Percentiles rank a stretch among this genome's conserved stretches.
Evolutionary conservation across 2,113 vertebrate species (phyloP).

Genomic region (Poeciliopsis occidentalis): DNA sequence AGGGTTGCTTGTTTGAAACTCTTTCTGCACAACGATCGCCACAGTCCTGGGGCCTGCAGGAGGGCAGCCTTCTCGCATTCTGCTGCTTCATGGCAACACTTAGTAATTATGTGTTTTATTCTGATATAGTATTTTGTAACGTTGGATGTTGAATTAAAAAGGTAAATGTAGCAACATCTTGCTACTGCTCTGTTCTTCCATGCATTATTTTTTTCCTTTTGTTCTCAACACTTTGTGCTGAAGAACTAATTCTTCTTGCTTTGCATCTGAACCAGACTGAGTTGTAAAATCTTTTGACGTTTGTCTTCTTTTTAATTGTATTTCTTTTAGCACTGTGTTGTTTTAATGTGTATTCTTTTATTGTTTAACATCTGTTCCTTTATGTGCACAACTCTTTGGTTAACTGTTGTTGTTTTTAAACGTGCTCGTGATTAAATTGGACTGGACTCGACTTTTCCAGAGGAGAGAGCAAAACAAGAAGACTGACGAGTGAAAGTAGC

Average conservation of each 20-base stretch:
- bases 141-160: neutral
- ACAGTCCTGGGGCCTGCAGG: neutral
- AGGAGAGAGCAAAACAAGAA: slow-evolving; percentile 91
- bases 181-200: no score
- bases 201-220: no score
- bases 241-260: no score
- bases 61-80: neutral
- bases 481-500: slow-evolving; percentile 41
- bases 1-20: neutral
- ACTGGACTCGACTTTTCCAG: no score
- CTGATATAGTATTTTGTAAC: neutral
- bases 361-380: no score
- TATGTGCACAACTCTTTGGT: no score
- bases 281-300: neutral
- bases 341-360: neutral
- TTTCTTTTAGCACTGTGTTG: neutral
- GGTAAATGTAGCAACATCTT: no score
- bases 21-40: neutral
- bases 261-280: neutral
- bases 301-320: neutral
- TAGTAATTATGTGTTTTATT: neutral
- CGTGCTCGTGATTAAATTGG: no score
- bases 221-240: no score
- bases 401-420: no score
- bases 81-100: neutral